Percentiles rank a stretch among this genome's conserved stretches.
Conservation (phyloP, 2,113 vertebrate genomes). For the Saiga tatarica region DNA sequence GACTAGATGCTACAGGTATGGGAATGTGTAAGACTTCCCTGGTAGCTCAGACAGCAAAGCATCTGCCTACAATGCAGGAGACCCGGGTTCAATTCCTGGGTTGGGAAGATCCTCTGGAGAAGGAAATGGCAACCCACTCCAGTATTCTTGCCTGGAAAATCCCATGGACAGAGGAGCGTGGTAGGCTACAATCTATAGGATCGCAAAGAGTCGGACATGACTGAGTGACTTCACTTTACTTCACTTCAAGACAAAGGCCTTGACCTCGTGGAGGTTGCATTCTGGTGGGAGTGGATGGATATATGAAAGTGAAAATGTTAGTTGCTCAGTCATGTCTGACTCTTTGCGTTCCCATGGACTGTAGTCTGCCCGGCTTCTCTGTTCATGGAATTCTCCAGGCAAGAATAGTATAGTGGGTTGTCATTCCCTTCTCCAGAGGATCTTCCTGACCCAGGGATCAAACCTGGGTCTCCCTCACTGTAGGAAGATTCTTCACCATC, state of each 20-base stretch:
- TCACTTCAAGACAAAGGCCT: not conserved
- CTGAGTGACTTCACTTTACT: not conserved
- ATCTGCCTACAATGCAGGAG: not conserved
- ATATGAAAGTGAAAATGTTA: not conserved
- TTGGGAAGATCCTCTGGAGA: not conserved
- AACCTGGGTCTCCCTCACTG: not conserved
- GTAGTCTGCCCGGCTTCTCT: not conserved
- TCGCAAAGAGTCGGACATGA: not conserved
- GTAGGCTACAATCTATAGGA: not conserved
- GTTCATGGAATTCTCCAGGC: not conserved
- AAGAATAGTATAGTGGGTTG: not conserved
- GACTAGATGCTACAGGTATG: not conserved
- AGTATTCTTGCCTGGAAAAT: not conserved
- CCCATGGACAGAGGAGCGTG: not conserved
- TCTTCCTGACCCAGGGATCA: not conserved
- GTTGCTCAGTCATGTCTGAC: not conserved
- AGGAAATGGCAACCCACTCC: not conserved
- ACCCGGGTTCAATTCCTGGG: accelerated
- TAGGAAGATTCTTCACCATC: not conserved
- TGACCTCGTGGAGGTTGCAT: accelerated
- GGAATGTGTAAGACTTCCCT: not conserved
- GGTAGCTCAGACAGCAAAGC: not conserved
- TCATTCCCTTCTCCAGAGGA: not conserved
- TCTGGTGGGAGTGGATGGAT: not conserved
- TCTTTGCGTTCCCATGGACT: not conserved